Evolutionary conservation across 2,113 vertebrate species (phyloP), one percentile per base, ranked within the genome.

Genomic region (Poeciliopsis prolifica): DNA sequence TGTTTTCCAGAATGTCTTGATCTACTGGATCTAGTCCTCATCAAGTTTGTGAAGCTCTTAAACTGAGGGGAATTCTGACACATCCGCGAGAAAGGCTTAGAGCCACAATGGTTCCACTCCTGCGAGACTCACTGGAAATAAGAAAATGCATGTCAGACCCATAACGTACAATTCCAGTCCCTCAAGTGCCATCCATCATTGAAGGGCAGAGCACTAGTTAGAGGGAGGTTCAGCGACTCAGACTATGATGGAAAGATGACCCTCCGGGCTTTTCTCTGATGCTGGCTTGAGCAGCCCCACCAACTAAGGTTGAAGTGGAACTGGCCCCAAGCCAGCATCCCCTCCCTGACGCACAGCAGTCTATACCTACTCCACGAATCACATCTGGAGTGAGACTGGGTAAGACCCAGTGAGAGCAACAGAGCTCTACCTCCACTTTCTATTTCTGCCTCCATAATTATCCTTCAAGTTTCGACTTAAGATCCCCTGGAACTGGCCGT

Each of bases 141-240:
- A 90, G 88, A 89, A 92, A 93, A 91, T 92, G 79, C 91, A 92
- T 92, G 91, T 93, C 91, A 90, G 88, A 84, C 79, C 86, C 83
- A 88, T 87, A 90, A 81, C 84, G 82, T 88, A 80, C 91, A 84
- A 92, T 84, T 90, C 87, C 62, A 90, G 85, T 94, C 93, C 92
- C 93, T 92, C 89, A 88, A 92, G 92, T 93, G 87, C 86, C 87
- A 94, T 94, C 92, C 91, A 94, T 95, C 93, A 95, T 91, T 85
- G 89, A 88, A 91, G 93, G 91, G 87, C 92, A 92, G 88, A 91
- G 89, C 91, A 93, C 92, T 92, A 92, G 92, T 93, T 93, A 93
- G 91, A 91, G 87, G 81, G 89, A 85, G 89, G 88, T 93, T 91
- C 86, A 83, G 88, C 83, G 8, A 81, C 89, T 87, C 81, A 82